Base-by-base conservation (phyloP, 2,113 vertebrate species). In the Eubucco bourcierii region DNA sequence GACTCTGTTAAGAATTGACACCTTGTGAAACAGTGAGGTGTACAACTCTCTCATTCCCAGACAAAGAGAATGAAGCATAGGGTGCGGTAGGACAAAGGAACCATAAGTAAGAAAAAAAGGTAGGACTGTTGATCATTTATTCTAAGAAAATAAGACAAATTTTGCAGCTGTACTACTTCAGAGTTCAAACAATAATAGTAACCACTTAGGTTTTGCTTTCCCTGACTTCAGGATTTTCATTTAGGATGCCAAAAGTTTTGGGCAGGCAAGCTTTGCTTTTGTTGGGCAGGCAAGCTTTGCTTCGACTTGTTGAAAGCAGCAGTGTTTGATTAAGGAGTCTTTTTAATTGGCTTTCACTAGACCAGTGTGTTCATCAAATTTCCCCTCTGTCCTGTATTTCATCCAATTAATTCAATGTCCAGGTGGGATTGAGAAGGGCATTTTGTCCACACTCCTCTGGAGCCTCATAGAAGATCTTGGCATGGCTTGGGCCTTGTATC, bases 261-360 rank as follows among this genome's bases (percentile, higher is more conserved):
- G 70, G 56, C 75, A 70, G 70, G 33, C 63, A 83, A 44, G 50
- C 39, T 81, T 89, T 61, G 50, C 29, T 90, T 95, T 84, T 82
- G n/a, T 92, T 90, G 84, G 70, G 56, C 75, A 70, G 70, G 33
- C 63, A 83, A 44, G 50, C 39, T 81, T 89, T 61, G 50, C 29
- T 90, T 95, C 82, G 80, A 73, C 74, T 78, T 87, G 21, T 89
- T 93, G 90, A 92, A 80, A 59, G 37, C 15, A 66, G 33, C 31
- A 37, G 17, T 63, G 24, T 88, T 84, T 93, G 68, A 94, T 73
- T 90, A 91, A 94, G 94, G 72, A 52, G 64, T 65, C 79, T 90
- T 96, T 86, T 50, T 74, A 94, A 89, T 86, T 95, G 80, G 56
- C 74, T 94, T 90, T 93, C 73, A 33, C 27, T 65, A 50, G 63